Evolutionary conservation across 1,140 invertebrate genomes (phyloP).

Genomic region (Adelges cooleyi): DNA sequence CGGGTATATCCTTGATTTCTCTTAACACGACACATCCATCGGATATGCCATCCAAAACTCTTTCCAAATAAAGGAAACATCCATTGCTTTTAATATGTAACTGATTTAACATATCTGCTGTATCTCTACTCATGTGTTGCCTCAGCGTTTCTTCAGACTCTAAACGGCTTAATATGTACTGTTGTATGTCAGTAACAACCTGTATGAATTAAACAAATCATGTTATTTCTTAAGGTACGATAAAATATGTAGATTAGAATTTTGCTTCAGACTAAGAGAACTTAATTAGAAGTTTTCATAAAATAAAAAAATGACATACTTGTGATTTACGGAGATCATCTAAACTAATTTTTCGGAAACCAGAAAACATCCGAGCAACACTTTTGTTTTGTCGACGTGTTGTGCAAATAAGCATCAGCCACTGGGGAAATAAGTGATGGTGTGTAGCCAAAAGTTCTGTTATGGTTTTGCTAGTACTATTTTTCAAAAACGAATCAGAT

Average conservation of each 20-base stretch:
- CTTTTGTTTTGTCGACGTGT: constrained; percentile 73
- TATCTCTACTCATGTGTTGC: constrained; percentile 68
- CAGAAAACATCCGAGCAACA: constrained; percentile 82
- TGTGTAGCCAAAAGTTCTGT: constrained; percentile 77
- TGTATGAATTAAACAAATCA: constrained; percentile 5
- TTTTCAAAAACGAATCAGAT: constrained; percentile 16
- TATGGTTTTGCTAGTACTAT: constrained; percentile 51
- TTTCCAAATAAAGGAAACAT: constrained; percentile 86
- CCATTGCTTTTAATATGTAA: constrained; percentile 94
- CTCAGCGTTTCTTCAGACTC: constrained; percentile 70
- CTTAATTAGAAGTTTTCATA: not conserved
- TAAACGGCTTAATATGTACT: constrained; percentile 82
- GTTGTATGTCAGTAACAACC: constrained; percentile 81
- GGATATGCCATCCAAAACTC: constrained; percentile 81
- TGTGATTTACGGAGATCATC: constrained; percentile 83
- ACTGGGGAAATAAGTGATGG: constrained; percentile 85
- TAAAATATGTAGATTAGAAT: no score
- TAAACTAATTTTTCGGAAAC: constrained; percentile 82
- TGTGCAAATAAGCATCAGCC: constrained; percentile 82
- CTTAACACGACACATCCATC: constrained; percentile 84
- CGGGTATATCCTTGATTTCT: constrained; percentile 79
- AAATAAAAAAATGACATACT: constrained; percentile 30
- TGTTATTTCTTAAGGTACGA: not conserved
- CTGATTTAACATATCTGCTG: constrained; percentile 88
- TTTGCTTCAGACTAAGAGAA: no score